These are phyloP conservation scores for Sialis fuliginosa DNA, from an alignment of 2,888 invertebrate genomes.

Conservation along the genomic window DNA sequence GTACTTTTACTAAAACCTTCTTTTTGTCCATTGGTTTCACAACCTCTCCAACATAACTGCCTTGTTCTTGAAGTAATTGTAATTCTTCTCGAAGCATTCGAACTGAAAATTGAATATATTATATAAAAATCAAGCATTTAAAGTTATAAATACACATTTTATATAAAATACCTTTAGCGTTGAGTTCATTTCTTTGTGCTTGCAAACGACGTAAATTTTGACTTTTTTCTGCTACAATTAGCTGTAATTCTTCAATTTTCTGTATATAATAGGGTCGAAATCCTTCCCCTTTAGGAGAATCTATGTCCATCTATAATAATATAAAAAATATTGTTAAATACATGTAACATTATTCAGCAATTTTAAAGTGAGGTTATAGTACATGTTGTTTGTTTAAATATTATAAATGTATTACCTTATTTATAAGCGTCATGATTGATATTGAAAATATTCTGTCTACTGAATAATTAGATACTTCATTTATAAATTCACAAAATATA, in stretches of 20 bases:
- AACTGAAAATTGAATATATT: conserved; percentile 35
- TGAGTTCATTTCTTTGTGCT: conserved; percentile 96
- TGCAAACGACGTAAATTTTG: conserved; percentile 92
- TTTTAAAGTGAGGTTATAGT: no score
- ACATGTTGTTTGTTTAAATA: no score
- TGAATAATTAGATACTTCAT: no score
- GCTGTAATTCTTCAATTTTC: conserved; percentile 92
- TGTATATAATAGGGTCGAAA: conserved; percentile 93
- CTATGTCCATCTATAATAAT: conserved; percentile 50
- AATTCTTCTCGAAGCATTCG: conserved; percentile 95
- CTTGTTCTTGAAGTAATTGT: conserved; percentile 91
- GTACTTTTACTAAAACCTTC: conserved; percentile 96
- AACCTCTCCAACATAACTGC: conserved; percentile 98
- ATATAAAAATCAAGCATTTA: not conserved
- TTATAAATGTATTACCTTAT: no score
- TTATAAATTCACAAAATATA: no score
- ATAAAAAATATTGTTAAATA: not conserved
- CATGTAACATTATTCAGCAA: not conserved
- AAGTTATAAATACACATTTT: not conserved
- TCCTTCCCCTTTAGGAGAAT: conserved; percentile 61
- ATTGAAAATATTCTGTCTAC: no score
- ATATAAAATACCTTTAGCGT: conserved; percentile 67
- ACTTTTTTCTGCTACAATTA: conserved; percentile 92
- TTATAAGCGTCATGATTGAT: no score
- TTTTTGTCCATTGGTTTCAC: conserved; percentile 99